phyloP scores from a whole-genome alignment of 2,113 vertebrate species.

The Ceyx margarethae region DNA sequence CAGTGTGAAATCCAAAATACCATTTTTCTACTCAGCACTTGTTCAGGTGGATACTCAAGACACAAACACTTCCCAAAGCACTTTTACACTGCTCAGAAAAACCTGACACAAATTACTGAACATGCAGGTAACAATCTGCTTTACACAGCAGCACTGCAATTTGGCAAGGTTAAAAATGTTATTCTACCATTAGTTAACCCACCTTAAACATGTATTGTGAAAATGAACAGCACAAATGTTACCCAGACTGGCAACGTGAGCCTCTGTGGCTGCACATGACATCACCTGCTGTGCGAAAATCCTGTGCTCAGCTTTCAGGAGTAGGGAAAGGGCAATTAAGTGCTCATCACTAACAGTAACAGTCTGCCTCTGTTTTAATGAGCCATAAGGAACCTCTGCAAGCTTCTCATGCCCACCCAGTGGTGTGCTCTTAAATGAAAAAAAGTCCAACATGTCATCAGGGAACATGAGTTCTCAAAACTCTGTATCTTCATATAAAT shows the following conservation, averaged over 20 bases:
- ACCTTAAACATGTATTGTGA: not conserved
- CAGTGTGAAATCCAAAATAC: not conserved
- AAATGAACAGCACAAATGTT: not conserved
- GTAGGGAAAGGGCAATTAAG: not conserved
- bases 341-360: not conserved
- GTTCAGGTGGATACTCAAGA: not conserved
- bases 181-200: not conserved
- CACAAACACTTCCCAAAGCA: not conserved
- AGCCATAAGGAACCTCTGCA: not conserved
- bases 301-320: not conserved
- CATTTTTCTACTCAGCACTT: not conserved
- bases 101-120: not conserved
- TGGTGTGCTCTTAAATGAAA: not conserved
- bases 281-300: accelerated
- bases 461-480: not conserved
- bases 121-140: not conserved
- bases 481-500: not conserved
- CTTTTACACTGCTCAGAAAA: not conserved
- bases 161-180: not conserved
- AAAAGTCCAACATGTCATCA: not conserved
- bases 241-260: not conserved
- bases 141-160: not conserved
- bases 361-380: not conserved
- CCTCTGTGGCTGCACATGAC: not conserved
- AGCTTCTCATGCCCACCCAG: not conserved